Percentiles rank a stretch among this genome's conserved stretches.
Evolutionary conservation across 2,113 vertebrate genomes (phyloP).

Genomic region (Brachyistius frenatus): DNA sequence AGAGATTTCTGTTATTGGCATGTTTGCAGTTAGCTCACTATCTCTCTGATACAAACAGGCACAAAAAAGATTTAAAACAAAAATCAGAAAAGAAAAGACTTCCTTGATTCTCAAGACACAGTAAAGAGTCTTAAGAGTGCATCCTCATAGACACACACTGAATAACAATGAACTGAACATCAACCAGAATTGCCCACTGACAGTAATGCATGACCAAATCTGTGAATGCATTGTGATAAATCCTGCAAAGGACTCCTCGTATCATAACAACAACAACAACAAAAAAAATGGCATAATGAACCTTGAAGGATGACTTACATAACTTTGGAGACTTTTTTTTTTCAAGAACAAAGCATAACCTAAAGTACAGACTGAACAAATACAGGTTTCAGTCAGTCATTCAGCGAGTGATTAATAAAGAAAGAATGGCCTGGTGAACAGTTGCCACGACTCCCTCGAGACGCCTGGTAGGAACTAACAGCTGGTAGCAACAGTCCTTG

Average conservation of each 20-base stretch:
- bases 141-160: slow-evolving; percentile 19
- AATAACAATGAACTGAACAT: slow-evolving; percentile 51
- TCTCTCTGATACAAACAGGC: no score
- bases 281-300: neutral
- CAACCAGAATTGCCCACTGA: slow-evolving; percentile 2
- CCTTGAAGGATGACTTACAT: neutral
- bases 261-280: neutral
- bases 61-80: no score
- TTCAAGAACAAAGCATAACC: neutral
- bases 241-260: neutral
- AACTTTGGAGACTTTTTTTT: neutral
- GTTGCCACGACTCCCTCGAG: slow-evolving; percentile 54
- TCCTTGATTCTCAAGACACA: no score
- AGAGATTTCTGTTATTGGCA: no score
- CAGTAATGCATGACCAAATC: slow-evolving; percentile 3
- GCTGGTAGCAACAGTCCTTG: slow-evolving; percentile 33
- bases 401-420: slow-evolving; percentile 29
- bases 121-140: no score
- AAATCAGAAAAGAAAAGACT: no score
- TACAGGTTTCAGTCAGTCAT: slow-evolving; percentile 20
- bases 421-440: slow-evolving; percentile 25
- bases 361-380: slow-evolving; percentile 33
- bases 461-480: slow-evolving; percentile 49
- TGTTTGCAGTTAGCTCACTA: no score
- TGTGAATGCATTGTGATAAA: neutral